Percentiles rank a stretch among this genome's conserved stretches.
Evolutionary conservation across 1,140 invertebrate species (phyloP).

Genomic region (Bombus picipes): DNA sequence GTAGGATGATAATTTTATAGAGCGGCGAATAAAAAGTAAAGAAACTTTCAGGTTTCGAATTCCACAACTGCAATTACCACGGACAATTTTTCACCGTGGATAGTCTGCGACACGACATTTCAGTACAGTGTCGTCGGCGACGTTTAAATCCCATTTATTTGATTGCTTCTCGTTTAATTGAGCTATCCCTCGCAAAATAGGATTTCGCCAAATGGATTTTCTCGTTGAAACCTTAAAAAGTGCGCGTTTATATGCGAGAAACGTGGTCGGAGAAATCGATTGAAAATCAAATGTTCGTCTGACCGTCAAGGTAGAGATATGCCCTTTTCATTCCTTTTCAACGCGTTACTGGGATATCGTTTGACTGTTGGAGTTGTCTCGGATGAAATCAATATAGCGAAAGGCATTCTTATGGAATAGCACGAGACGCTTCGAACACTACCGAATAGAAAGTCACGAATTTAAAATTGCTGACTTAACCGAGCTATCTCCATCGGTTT

Average conservation of each 20-base stretch:
- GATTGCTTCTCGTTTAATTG: conserved; percentile 70
- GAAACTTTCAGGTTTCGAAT: not conserved
- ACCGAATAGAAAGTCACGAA: not conserved
- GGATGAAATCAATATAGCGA: not conserved
- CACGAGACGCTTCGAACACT: not conserved
- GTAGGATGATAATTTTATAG: not conserved
- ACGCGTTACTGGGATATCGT: not conserved
- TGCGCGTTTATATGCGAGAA: conserved; percentile 50
- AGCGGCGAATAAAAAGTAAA: not conserved
- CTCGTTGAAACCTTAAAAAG: conserved; percentile 43
- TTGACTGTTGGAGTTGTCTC: not conserved
- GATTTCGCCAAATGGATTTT: conserved; percentile 52
- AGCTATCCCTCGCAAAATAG: conserved; percentile 55
- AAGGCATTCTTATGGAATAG: too few species aligned
- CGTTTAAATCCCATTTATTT: conserved; percentile 72
- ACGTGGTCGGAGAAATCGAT: conserved; percentile 35
- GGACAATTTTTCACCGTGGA: not conserved
- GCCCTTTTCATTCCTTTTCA: not conserved
- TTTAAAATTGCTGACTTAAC: not conserved
- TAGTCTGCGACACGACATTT: not conserved
- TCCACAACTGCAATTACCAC: not conserved
- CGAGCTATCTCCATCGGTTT: not conserved
- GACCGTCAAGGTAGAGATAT: too few species aligned
- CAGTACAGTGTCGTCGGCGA: conserved; percentile 46
- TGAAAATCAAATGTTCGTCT: conserved; percentile 19